Evolutionary conservation across 1,140 invertebrate species (phyloP).

Genomic region (Macrostomum lignano): DNA sequence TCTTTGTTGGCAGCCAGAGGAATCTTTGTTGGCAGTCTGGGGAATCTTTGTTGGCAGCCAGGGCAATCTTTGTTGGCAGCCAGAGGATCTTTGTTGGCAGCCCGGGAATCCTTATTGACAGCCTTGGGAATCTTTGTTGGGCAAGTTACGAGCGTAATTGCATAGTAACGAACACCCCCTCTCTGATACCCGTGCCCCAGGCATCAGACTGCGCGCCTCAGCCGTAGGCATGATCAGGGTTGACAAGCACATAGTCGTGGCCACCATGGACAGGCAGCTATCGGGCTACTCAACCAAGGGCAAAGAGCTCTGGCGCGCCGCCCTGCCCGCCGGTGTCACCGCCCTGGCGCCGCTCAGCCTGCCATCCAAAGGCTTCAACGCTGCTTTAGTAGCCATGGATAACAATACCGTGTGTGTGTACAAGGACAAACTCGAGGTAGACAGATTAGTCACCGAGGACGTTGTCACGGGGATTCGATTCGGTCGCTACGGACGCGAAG

Average conservation of each 20-base stretch:
- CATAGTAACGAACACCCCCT: too few relatives aligned
- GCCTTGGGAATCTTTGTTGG: too few relatives aligned
- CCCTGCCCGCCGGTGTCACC: constrained; percentile 39
- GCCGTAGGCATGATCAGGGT: constrained; percentile 43
- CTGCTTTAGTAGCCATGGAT: constrained; percentile 29
- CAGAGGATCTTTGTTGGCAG: too few relatives aligned
- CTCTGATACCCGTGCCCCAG: too few relatives aligned
- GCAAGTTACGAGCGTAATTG: too few relatives aligned
- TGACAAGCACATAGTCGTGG: constrained; percentile 46
- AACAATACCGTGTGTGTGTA: constrained; percentile 36
- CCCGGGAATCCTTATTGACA: too few relatives aligned
- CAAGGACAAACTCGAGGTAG: constrained; percentile 49
- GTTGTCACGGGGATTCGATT: constrained; percentile 49
- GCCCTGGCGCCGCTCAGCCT: constrained; percentile 46
- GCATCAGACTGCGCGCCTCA: constrained; percentile 41
- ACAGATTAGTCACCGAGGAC: constrained; percentile 39
- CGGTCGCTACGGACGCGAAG: constrained; percentile 67
- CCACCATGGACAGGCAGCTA: constrained; percentile 47
- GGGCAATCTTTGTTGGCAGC: too few relatives aligned
- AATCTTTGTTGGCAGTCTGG: too few relatives aligned
- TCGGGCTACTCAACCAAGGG: constrained; percentile 54
- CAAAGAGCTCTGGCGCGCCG: constrained; percentile 45
- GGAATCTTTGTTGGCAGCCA: too few relatives aligned
- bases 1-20: too few relatives aligned
- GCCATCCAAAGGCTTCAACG: constrained; percentile 32